Conservation (phyloP, 2,888 invertebrate species). For the Tetramorium bicarinatum region DNA sequence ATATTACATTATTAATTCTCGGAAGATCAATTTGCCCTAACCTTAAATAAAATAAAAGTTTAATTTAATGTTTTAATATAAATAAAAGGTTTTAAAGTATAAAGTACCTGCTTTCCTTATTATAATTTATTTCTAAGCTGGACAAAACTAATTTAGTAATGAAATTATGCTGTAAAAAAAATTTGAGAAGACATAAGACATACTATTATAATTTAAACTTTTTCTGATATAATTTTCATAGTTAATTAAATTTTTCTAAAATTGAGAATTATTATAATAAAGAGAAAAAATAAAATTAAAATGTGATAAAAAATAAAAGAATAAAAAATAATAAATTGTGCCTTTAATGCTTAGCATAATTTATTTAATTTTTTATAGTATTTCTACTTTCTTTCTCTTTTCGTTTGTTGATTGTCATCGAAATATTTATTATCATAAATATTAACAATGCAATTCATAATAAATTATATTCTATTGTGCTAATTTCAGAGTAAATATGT, state of each 20-base stretch:
- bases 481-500: conserved; percentile 28
- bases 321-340: background rate
- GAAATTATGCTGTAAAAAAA: background rate
- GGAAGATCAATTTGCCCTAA: background rate
- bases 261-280: background rate
- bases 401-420: background rate
- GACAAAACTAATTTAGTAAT: background rate
- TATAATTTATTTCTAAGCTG: background rate
- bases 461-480: background rate
- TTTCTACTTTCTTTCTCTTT: background rate
- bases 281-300: conserved; percentile 8
- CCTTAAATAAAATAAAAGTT: background rate
- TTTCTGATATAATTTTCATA: background rate
- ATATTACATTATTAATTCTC: conserved; percentile 23
- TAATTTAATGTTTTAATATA: background rate
- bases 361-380: background rate
- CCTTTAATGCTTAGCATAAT: background rate
- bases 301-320: background rate
- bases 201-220: background rate
- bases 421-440: background rate
- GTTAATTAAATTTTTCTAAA: background rate
- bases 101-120: background rate
- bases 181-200: background rate
- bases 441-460: background rate
- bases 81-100: background rate